A percentile compares a stretch with the other conserved stretches of the same genome.
phyloP scores from a whole-genome alignment of 2,888 invertebrate genomes.

The Pyralis farinalis region DNA sequence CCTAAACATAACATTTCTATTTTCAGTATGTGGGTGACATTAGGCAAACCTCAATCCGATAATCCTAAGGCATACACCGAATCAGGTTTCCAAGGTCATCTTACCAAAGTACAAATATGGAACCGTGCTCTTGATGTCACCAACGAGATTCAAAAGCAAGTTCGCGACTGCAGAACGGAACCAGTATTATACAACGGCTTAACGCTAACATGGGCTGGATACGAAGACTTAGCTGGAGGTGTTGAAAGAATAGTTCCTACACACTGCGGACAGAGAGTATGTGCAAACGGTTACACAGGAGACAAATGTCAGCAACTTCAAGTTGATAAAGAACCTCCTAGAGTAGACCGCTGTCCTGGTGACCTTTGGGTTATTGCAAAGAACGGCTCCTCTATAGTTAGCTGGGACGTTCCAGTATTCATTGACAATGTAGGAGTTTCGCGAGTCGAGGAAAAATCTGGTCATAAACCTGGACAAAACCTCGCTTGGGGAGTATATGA shows the following conservation, averaged over 20 bases:
- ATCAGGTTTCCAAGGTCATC: conserved; percentile 96
- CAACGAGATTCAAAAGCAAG: conserved; percentile 96
- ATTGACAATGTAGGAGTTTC: conserved; percentile 93
- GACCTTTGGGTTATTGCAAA: conserved; percentile 97
- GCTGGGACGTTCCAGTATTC: conserved; percentile 95
- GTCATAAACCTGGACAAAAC: conserved; percentile 93
- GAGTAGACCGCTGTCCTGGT: conserved; percentile 94
- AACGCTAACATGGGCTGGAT: conserved; percentile 95
- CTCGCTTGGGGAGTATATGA: conserved; percentile 95
- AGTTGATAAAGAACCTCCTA: conserved; percentile 92
- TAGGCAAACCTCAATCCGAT: conserved; percentile 93
- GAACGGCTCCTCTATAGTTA: conserved; percentile 94
- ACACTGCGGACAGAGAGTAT: conserved; percentile 93
- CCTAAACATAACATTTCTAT: conserved; percentile 6
- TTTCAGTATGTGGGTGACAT: conserved; percentile 93
- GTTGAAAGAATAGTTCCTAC: conserved; percentile 96
- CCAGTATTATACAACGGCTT: conserved; percentile 93
- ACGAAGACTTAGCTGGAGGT: conserved; percentile 92
- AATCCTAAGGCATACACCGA: conserved; percentile 92
- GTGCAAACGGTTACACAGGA: conserved; percentile 93
- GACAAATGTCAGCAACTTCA: conserved; percentile 91
- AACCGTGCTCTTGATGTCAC: conserved; percentile 94
- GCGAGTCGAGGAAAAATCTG: conserved; percentile 90
- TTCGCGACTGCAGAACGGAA: conserved; percentile 94
- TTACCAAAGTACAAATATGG: conserved; percentile 98